These are phyloP conservation scores for Pygathrix nemaeus DNA, from an alignment of 2,113 vertebrate genomes.

Conservation along the genomic window DNA sequence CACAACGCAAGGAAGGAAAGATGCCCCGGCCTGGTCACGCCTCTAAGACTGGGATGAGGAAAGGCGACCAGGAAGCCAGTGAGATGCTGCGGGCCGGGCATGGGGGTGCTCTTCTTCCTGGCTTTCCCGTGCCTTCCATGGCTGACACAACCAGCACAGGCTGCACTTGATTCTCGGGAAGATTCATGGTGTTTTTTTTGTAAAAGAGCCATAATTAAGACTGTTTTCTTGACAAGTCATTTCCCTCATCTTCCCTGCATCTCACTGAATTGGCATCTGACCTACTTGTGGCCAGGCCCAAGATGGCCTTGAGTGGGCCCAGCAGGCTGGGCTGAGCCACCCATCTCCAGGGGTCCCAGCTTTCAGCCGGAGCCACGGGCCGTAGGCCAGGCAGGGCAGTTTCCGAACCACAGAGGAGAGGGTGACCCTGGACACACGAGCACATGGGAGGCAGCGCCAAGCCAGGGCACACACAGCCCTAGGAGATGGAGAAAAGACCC, in stretches of 20 bases:
- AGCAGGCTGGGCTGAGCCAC: background rate
- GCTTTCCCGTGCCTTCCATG: background rate
- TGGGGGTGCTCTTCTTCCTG: background rate
- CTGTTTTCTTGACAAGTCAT: background rate
- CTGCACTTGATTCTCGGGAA: background rate
- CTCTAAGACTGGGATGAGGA: background rate
- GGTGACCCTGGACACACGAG: background rate
- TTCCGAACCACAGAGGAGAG: background rate
- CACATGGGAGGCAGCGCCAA: no score
- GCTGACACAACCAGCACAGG: background rate
- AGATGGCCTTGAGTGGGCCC: background rate
- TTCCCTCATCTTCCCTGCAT: background rate
- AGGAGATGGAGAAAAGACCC: background rate
- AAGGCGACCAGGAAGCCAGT: background rate
- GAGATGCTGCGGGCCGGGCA: fast-evolving
- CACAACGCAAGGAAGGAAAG: background rate
- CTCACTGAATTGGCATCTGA: background rate
- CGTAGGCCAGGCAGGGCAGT: no score
- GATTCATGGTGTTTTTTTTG: background rate
- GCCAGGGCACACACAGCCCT: background rate
- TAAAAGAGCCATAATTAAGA: background rate
- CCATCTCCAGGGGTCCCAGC: background rate
- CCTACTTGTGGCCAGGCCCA: conserved; percentile 1
- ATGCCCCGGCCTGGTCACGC: background rate
- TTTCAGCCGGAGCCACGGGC: background rate